Conservation (phyloP, 2,797 vertebrate genomes). For the Sphenodon punctatus region DNA sequence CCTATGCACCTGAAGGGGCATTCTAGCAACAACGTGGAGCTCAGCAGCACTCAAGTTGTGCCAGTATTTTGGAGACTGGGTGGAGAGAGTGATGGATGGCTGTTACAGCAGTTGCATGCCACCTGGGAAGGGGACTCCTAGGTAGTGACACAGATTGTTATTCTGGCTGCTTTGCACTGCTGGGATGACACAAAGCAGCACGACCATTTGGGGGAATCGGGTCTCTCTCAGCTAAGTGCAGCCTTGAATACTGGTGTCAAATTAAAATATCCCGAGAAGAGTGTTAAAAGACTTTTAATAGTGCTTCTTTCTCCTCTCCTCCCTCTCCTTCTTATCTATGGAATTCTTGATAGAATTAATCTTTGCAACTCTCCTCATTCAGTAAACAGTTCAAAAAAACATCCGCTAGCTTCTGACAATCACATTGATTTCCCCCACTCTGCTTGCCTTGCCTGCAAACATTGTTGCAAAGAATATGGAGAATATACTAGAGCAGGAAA, state of each 20-base stretch:
- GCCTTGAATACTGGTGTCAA: background rate
- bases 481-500: background rate
- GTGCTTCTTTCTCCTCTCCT: background rate
- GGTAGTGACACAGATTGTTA: no score
- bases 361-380: background rate
- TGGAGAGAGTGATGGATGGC: background rate
- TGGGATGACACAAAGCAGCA: background rate
- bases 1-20: background rate
- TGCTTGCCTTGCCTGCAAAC: background rate
- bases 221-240: background rate
- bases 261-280: background rate
- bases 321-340: background rate
- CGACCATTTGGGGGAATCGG: background rate
- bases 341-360: background rate
- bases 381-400: background rate
- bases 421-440: background rate
- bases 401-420: background rate
- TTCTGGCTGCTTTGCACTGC: background rate
- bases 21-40: background rate
- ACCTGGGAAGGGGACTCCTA: background rate
- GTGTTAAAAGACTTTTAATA: background rate
- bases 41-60: background rate
- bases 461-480: constrained; percentile 5
- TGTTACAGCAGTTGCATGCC: background rate
- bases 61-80: background rate